phyloP scores from a whole-genome alignment of 2,888 invertebrate genomes.

The Masnerella sp. region DNA sequence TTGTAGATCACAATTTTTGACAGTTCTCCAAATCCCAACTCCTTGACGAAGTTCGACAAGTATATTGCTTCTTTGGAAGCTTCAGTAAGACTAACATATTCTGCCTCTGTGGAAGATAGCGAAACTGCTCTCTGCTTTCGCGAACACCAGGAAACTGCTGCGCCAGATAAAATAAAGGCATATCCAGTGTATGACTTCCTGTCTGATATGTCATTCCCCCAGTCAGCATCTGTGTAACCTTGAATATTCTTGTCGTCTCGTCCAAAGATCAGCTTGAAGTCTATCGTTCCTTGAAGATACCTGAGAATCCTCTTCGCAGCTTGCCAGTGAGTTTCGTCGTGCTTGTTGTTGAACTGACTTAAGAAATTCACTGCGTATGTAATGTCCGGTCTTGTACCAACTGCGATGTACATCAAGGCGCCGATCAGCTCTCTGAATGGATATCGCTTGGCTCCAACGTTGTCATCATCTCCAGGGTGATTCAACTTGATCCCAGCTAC shows the following conservation, averaged over 20 bases:
- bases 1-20: slow-evolving; percentile 40
- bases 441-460: not conserved
- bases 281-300: slow-evolving; percentile 1
- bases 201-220: slow-evolving; percentile 11
- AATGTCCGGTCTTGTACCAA: slow-evolving; percentile 4
- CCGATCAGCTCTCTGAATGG: slow-evolving; percentile 12
- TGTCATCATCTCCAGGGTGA: slow-evolving; percentile 16
- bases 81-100: slow-evolving; percentile 8
- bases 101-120: slow-evolving; percentile 13
- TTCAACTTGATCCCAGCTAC: not conserved
- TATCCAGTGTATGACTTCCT: slow-evolving; percentile 15
- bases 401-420: slow-evolving; percentile 11
- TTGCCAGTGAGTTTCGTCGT: not conserved
- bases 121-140: slow-evolving; percentile 5
- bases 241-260: not conserved
- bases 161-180: slow-evolving; percentile 16
- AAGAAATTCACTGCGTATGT: slow-evolving; percentile 5
- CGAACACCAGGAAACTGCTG: slow-evolving; percentile 22
- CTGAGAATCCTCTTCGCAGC: slow-evolving; percentile 2
- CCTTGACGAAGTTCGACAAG: not conserved
- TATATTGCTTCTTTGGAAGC: slow-evolving; percentile 5
- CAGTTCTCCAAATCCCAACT: not conserved
- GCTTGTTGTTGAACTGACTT: slow-evolving; percentile 6
- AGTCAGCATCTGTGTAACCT: slow-evolving; percentile 20
- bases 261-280: not conserved